Base-by-base conservation (phyloP, 1,140 invertebrate species). In the Sitophilus oryzae region DNA sequence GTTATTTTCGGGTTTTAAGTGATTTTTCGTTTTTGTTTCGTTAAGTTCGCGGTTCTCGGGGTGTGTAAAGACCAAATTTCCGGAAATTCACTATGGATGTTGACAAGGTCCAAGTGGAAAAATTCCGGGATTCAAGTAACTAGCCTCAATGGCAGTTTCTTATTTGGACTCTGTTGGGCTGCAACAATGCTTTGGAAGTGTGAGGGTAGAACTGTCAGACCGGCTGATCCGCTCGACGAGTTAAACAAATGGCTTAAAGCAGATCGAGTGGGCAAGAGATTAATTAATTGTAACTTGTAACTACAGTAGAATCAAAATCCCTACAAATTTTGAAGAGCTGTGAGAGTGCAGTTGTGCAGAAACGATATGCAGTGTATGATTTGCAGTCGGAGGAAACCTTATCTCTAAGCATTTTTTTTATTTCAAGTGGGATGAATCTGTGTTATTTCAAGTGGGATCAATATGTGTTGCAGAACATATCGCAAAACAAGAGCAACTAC, bases 401-500 rank as follows among this genome's bases (percentile, higher is more conserved):
- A 0, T 64, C 71, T 23, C 58, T 70, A 14, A 40, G 70, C 3
- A 63, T n/a, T n/a, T n/a, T n/a, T n/a, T n/a, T n/a, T n/a, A n/a
- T n/a, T n/a, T n/a, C n/a, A n/a, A n/a, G n/a, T n/a, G n/a, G 69
- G 25, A 62, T 71, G 55, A 36, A 62, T 14, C 69, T 65, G n/a
- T n/a, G n/a, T n/a, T n/a, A n/a, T n/a, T n/a, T n/a, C n/a, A n/a
- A n/a, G n/a, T n/a, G n/a, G n/a, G 48, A 62, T 14, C 43, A 9
- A 34, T 38, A n/a, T 10, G 56, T 59, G 18, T 36, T 48, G 48
- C 61, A 2, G n/a, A 49, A 23, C 52, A 62, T 41, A 58, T 66
- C 34, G 57, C 56, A 8, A 67, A 62, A 49, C 18, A 54, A 23
- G 43, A 54, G 36, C 20, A 42, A 15, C 18, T 58, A 8, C 51